Evolutionary conservation across 2,888 invertebrate genomes (phyloP), one percentile per base, ranked within the genome.

Genomic region (Acrobeloides nanus): DNA sequence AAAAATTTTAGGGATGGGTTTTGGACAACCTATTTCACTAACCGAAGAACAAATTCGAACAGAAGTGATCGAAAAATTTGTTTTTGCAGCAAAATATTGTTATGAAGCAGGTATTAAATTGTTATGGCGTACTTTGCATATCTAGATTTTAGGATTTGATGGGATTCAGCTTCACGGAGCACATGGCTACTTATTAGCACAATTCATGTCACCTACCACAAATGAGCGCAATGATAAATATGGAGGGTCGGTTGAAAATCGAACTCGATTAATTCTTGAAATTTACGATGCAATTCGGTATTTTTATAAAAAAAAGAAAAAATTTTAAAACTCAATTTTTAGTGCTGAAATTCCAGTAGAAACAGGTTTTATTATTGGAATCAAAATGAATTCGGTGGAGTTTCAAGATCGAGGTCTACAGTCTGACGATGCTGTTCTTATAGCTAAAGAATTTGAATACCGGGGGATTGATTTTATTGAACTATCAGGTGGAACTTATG

Each of bases 351-450:
- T 65, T 32, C 61, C 64, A 1, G 46, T 42, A 0, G 43, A 47
- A 2, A 60, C 55, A 15, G 59, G 56, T 1, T 65, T 65, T 24
- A 29, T 63, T 7, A 44, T 65, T 10, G 65, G 64, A 8, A 53
- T 65, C 32, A 65, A 65, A 31, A 52, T 61, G n/a, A 65, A 65
- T 48, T 65, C 64, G 2, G 59, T 61, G 2, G 65, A 65, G 31
- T 65, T 65, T 33, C 65, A 65, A 53, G 47, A 45, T 1, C 48
- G 53, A 8, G 66, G 66, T 17, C 46, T 59, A 1, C 31, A 29
- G 4, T 21, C 34, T 1, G 48, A 61, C n/a, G 63, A 66, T 25
- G 62, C 63, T 0, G 47, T 48, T 23, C 35, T 44, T 5, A 61
- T 61, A 48, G 54, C 58, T 31, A 38, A 38, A 12, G 18, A 37